Conservation (phyloP, 2,888 invertebrate genomes). For the Yponomeuta plumbellus region DNA sequence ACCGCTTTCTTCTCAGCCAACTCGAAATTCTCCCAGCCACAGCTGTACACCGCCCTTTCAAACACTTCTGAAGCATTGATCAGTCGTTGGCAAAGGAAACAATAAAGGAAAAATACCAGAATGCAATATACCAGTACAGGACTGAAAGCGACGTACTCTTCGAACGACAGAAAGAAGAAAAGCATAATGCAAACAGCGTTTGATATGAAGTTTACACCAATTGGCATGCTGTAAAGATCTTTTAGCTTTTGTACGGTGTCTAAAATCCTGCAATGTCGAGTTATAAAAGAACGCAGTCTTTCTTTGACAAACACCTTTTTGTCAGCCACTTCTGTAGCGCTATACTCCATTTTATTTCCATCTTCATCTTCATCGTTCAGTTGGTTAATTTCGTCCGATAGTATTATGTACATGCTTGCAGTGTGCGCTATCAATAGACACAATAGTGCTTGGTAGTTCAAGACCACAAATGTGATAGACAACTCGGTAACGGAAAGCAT, state of each 20-base stretch:
- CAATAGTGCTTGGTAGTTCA: slow-evolving; percentile 52
- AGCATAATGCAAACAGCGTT: slow-evolving; percentile 11
- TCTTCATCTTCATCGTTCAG: slow-evolving; percentile 26
- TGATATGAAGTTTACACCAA: slow-evolving; percentile 11
- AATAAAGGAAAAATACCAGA: slow-evolving; percentile 13
- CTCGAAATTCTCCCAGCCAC: slow-evolving; percentile 14
- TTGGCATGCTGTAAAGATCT: slow-evolving; percentile 8
- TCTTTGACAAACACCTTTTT: not conserved
- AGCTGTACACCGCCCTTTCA: slow-evolving; percentile 8
- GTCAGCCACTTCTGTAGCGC: not conserved
- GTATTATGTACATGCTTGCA: slow-evolving; percentile 46
- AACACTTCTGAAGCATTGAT: slow-evolving; percentile 12
- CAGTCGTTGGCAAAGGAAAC: slow-evolving; percentile 12
- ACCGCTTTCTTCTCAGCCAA: not conserved
- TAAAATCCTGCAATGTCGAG: slow-evolving; percentile 7
- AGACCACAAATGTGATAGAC: slow-evolving; percentile 32
- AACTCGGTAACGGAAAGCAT: slow-evolving; percentile 42
- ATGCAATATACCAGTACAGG: slow-evolving; percentile 1
- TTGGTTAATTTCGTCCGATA: slow-evolving; percentile 45
- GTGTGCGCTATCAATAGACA: slow-evolving; percentile 54
- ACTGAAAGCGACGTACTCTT: slow-evolving; percentile 7
- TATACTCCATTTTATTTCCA: not conserved
- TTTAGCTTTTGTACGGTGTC: not conserved
- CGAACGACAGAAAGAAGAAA: slow-evolving; percentile 10
- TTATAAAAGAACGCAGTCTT: not conserved